Percentiles rank a stretch among this genome's conserved stretches.
These are phyloP conservation scores for Rhabdornis inornatus DNA, from an alignment of 2,113 vertebrate species.

Conservation along the genomic window DNA sequence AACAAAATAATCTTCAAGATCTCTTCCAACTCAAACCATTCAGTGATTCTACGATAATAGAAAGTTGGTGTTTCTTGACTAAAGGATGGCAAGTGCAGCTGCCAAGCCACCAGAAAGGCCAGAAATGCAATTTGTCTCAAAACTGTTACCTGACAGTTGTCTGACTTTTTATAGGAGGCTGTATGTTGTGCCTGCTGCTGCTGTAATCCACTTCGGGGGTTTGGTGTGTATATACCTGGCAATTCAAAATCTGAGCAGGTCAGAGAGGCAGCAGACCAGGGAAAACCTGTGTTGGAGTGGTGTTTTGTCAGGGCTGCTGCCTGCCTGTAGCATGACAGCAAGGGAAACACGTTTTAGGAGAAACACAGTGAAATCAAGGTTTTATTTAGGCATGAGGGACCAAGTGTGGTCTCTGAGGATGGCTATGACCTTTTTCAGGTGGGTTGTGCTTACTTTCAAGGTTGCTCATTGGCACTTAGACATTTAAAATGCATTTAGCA, in stretches of 20 bases:
- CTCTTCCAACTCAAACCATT: not conserved
- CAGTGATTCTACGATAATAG: not conserved
- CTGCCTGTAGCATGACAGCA: rapidly evolving
- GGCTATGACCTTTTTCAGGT: rapidly evolving
- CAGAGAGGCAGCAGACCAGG: not conserved
- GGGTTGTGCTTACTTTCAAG: not conserved
- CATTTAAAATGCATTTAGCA: not conserved
- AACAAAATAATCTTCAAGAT: not conserved
- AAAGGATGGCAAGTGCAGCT: not conserved
- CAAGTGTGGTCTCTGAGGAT: rapidly evolving
- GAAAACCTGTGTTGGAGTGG: not conserved
- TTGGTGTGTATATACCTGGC: not conserved
- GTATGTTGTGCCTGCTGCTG: not conserved
- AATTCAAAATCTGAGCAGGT: not conserved
- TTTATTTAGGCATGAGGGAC: not conserved
- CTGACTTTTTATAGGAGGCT: not conserved
- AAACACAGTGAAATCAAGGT: not conserved
- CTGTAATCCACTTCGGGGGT: not conserved
- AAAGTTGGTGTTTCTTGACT: not conserved
- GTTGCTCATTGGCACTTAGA: not conserved
- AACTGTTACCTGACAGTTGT: not conserved
- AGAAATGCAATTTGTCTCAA: not conserved
- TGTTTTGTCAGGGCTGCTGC: not conserved
- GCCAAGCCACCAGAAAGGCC: not conserved
- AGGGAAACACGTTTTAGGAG: rapidly evolving